Evolutionary conservation across 2,888 invertebrate genomes (phyloP).

Genomic region (Antheraea yamamai): DNA sequence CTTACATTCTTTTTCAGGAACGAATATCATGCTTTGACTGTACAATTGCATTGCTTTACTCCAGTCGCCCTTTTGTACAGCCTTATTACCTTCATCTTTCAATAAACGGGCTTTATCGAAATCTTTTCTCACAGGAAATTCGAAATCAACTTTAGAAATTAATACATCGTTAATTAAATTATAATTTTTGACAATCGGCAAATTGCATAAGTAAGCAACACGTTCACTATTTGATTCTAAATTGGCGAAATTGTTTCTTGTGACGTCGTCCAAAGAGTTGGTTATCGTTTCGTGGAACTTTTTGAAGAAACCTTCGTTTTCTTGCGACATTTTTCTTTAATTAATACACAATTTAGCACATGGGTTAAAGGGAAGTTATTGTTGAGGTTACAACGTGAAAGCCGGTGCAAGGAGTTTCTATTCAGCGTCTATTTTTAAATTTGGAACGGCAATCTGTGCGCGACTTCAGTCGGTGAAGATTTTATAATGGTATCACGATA

Average conservation of each 20-base stretch:
- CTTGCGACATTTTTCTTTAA: conserved; percentile 57
- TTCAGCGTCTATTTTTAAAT: conserved; percentile 71
- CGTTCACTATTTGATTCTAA: conserved; percentile 85
- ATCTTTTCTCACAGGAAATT: conserved; percentile 79
- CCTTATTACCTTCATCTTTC: conserved; percentile 88
- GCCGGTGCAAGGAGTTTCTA: conserved; percentile 58
- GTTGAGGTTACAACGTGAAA: conserved; percentile 58
- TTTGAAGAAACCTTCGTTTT: conserved; percentile 82
- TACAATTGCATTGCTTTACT: conserved; percentile 86
- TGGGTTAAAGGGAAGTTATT: conserved; percentile 32
- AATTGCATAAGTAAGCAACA: conserved; percentile 83
- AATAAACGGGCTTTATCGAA: conserved; percentile 81
- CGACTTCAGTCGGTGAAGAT: conserved; percentile 57
- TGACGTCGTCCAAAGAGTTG: conserved; percentile 77
- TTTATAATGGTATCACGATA: conserved; percentile 25
- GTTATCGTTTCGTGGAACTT: conserved; percentile 84
- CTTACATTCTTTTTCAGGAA: conserved; percentile 87
- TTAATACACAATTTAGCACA: conserved; percentile 32
- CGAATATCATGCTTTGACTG: conserved; percentile 84
- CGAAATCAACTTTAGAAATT: conserved; percentile 60
- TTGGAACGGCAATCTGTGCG: conserved; percentile 58
- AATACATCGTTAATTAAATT: conserved; percentile 68
- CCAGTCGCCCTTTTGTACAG: conserved; percentile 88
- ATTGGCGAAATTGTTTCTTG: conserved; percentile 84
- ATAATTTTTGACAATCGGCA: conserved; percentile 73